Evolutionary conservation across 2,888 invertebrate species (phyloP).

Genomic region (Tenthredo livida): DNA sequence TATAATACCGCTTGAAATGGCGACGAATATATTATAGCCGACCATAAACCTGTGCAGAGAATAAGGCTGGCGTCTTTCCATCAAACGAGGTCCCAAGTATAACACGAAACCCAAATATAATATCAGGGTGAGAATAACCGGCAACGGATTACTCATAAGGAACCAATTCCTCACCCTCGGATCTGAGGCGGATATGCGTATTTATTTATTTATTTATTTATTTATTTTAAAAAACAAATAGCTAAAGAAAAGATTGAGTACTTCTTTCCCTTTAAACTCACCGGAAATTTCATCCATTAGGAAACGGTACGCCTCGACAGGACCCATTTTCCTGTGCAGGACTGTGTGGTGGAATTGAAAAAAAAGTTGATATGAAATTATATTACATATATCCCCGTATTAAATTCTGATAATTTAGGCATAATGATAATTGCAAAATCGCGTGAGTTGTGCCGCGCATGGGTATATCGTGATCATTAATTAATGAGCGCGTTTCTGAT

Average conservation of each 20-base stretch:
- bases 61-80: slow-evolving; percentile 70
- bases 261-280: slow-evolving; percentile 60
- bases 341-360: neutral
- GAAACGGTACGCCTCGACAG: slow-evolving; percentile 70
- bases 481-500: too few relatives aligned
- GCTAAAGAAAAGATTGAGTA: too few relatives aligned
- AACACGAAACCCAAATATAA: slow-evolving; percentile 71
- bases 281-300: slow-evolving; percentile 73
- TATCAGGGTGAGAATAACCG: slow-evolving; percentile 65
- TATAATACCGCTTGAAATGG: slow-evolving; percentile 84
- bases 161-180: slow-evolving; percentile 74
- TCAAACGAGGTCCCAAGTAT: slow-evolving; percentile 70
- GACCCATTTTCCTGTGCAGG: slow-evolving; percentile 63
- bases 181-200: slow-evolving; percentile 62
- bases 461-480: too few relatives aligned
- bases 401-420: too few relatives aligned
- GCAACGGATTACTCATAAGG: slow-evolving; percentile 71
- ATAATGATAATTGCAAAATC: too few relatives aligned
- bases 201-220: neutral
- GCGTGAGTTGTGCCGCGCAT: too few relatives aligned
- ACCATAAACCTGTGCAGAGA: slow-evolving; percentile 71
- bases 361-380: too few relatives aligned
- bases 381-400: too few relatives aligned
- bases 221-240: too few relatives aligned
- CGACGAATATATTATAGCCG: slow-evolving; percentile 75